A percentile compares a stretch with the other conserved stretches of the same genome.
phyloP scores from a whole-genome alignment of 2,797 vertebrate genomes.

The Enteromius argenteus region DNA sequence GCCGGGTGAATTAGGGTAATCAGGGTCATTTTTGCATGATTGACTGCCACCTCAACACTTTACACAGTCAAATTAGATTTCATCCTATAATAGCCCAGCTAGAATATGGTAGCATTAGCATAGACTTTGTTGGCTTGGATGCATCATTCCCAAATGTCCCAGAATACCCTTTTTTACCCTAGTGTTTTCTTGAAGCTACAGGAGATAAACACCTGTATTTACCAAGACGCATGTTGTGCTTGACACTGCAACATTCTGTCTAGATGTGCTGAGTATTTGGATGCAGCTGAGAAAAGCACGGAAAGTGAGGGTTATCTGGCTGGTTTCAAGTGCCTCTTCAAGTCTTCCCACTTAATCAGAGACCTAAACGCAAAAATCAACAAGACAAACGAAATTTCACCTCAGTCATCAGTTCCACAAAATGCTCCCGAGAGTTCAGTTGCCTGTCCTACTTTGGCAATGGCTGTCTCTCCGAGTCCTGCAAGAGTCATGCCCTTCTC shows the following conservation, averaged over 20 bases:
- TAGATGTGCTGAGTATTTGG: constrained; percentile 73
- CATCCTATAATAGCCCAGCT: neutral
- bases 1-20: constrained; percentile 56
- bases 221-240: constrained; percentile 41
- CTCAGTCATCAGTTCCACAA: constrained; percentile 65
- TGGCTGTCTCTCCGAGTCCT: constrained; percentile 66
- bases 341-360: constrained; percentile 64
- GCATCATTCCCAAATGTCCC: constrained; percentile 5
- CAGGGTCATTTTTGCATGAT: neutral
- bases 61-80: neutral
- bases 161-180: constrained; percentile 40
- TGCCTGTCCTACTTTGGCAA: constrained; percentile 73
- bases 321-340: constrained; percentile 76
- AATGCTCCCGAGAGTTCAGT: constrained; percentile 63
- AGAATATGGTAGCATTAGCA: neutral
- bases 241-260: constrained; percentile 57
- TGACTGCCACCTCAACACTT: neutral
- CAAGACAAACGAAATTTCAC: constrained; percentile 68
- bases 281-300: constrained; percentile 61
- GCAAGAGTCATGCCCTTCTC: constrained; percentile 58
- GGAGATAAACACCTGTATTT: constrained; percentile 38
- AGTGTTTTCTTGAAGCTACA: constrained; percentile 65
- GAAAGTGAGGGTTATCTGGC: constrained; percentile 63
- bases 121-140: neutral
- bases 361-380: constrained; percentile 69